Evolutionary conservation across 2,888 invertebrate genomes (phyloP), one percentile per base, ranked within the genome.

Genomic region (Tridacna crocea): DNA sequence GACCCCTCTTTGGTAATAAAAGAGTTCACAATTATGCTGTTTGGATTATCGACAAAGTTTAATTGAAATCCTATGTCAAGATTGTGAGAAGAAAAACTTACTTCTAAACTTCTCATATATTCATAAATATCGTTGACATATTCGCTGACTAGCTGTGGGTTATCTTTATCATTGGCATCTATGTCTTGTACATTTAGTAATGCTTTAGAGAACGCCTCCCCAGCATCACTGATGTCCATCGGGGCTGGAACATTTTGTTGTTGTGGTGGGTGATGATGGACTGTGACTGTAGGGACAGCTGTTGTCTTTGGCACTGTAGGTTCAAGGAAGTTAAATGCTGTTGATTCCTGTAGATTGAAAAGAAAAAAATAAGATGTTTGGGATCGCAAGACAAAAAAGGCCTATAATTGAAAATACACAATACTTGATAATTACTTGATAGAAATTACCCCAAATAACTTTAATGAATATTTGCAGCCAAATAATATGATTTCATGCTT

Each of bases 51-150:
- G 36, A 8, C 36, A 36, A 36, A 4, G 36, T 2, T 8, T 36
- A 36, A 36, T 36, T 8, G 2, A 36, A 36, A 36, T 36, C 36
- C 36, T 36, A 36, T 36, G 36, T 2, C 36, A 36, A 36, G 36
- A 36, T 4, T 36, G 36, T 36, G 8, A 36, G 8, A 36, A 36
- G 36, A 8, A 36, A 19, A 55, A 55, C 84, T 74, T 87, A 93
- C 95, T 95, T 99, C 99, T 83, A 98, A 94, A 72, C 96, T 95
- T 86, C 96, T 96, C 92, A 99, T 95, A 95, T 99, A 98, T 24
- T 95, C 95, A 93, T 98, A 98, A 92, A 99, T 99, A 90, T 99
- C 98, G 87, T 97, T 97, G 51, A 97, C 97, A 94, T 98, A 99
- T 89, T 97, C 96, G 22, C 97, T 96, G 92, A 98, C 97, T 89